Base-by-base conservation (phyloP, 1,140 invertebrate genomes). In the Conopomorpha cramerella region DNA sequence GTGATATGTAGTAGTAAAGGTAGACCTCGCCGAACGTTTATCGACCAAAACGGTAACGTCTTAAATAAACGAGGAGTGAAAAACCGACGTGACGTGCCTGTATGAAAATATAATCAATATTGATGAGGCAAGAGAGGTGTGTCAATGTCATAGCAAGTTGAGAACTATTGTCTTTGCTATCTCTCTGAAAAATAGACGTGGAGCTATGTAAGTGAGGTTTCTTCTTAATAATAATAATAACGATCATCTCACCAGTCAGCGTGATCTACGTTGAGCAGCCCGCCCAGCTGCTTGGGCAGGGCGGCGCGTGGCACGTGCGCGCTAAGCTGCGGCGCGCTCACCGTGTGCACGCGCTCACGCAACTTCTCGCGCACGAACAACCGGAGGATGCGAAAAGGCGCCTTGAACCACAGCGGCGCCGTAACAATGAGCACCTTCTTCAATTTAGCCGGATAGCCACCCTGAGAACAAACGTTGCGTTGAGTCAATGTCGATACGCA, bases 371-470 rank as follows among this genome's bases (percentile, higher is more conserved):
- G 81, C 13, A 98, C 93, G 78, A 99, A 98, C 39, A 98, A 79
- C 32, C 95, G 84, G 12, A 99, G 81, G 57, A 99, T 96, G 64
- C 95, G 95, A 70, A 98, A 98, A 1, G 96, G 95, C 26, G 95
- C 95, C 78, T 96, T 96, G 73, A 99, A 98, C 96, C 96, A 98
- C 45, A 98, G 78, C 34, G 96, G 96, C 14, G 94, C 92, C 38
- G 95, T 96, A 29, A 99, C 95, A 57, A 99, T 98, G 30, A 98
- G 79, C 28, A 99, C 95, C 77, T 98, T 98, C 72, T 98, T 98
- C 55, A 99, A 73, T 57, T 96, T 90, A 2, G 96, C 96, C 50
- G 96, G 96, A 84, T 98, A 99, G 25, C 91, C 93, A 49, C 95
- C 95, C 95, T 98, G 43, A n/a, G 1, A 54, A 50, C 41, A 50